Base-by-base conservation (phyloP, 2,797 vertebrate genomes). In the Clamator glandarius region DNA sequence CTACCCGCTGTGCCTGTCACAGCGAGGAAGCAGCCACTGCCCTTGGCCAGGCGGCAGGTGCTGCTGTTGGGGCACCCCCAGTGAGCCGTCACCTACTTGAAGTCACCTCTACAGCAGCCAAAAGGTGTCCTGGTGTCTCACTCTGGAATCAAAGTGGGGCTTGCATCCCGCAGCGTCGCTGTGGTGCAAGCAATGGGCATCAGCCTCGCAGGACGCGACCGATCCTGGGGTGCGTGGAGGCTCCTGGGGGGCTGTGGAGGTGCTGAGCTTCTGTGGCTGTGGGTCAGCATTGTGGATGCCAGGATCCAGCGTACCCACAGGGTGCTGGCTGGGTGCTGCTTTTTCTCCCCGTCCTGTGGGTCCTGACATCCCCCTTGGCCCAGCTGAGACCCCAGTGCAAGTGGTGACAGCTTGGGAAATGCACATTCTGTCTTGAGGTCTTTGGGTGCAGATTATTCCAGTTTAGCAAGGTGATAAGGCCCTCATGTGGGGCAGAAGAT, bases 191-290 rank as follows among this genome's bases (percentile, higher is more conserved):
- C 3, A 23, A 35, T 8, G 44, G n/a, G 52, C 52, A 21, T 21
- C 26, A 2, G n/a, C 15, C 13, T 14, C 17, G 83, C 64, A 14
- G 80, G 52, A 44, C 35, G 80, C 0, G 4, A 7, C 48, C 0
- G 0, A n/a, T 33, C 51, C 24, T 0, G 2, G 70, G 20, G 13
- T 25, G 2, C 36, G 2, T 0, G 0, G 76, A 33, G 20, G 51
- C 20, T 67, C 48, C 0, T 2, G 12, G 23, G 41, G 16, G 12
- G 28, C 26, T 36, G 42, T 1, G 1, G 36, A n/a, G n/a, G n/a
- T n/a, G n/a, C n/a, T n/a, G n/a, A n/a, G n/a, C n/a, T n/a, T n/a
- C n/a, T n/a, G n/a, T n/a, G n/a, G n/a, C n/a, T 3, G 0, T 12
- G 61, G 15, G 4, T n/a, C 4, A 1, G 59, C 24, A 4, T 35